Percentiles rank a stretch among this genome's conserved stretches.
These are phyloP conservation scores for Agelas oroides DNA, from an alignment of 37 sponge, comb jelly and placozoan species.

Conservation along the genomic window DNA sequence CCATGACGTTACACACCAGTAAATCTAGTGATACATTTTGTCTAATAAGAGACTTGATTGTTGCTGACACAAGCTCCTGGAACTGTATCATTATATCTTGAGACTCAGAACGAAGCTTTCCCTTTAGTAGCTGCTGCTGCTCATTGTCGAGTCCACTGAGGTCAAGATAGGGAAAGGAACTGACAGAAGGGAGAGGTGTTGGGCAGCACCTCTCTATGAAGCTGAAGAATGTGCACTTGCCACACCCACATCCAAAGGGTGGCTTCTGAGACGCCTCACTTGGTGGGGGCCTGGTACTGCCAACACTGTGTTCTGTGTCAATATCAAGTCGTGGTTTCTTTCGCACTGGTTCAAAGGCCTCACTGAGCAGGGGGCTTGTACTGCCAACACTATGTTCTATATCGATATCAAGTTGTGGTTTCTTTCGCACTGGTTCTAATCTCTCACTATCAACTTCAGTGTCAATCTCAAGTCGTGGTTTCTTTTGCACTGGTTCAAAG, in stretches of 20 bases:
- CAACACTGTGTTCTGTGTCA: no score
- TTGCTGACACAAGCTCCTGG: background rate
- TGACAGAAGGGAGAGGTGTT: background rate
- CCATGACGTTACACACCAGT: background rate
- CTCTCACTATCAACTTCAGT: no score
- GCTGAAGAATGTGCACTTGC: slow-evolving; percentile 5
- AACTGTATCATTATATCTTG: background rate
- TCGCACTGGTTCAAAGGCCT: no score
- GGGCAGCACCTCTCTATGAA: background rate
- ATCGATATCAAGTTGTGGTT: no score
- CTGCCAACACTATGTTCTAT: no score
- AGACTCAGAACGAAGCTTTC: background rate
- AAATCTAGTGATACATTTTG: background rate
- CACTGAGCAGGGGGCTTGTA: no score
- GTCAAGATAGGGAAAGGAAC: slow-evolving; percentile 21
- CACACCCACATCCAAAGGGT: slow-evolving; percentile 23
- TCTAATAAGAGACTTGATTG: background rate
- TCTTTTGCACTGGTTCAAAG: no score
- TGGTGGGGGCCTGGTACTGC: no score
- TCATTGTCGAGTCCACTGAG: background rate
- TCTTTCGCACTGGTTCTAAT: no score
- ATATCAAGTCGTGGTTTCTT: no score
- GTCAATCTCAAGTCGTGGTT: no score
- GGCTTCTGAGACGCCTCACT: no score
- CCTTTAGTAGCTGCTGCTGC: background rate